Base-by-base conservation (phyloP, 2,888 invertebrate species). In the Drosophila nigritarsus region DNA sequence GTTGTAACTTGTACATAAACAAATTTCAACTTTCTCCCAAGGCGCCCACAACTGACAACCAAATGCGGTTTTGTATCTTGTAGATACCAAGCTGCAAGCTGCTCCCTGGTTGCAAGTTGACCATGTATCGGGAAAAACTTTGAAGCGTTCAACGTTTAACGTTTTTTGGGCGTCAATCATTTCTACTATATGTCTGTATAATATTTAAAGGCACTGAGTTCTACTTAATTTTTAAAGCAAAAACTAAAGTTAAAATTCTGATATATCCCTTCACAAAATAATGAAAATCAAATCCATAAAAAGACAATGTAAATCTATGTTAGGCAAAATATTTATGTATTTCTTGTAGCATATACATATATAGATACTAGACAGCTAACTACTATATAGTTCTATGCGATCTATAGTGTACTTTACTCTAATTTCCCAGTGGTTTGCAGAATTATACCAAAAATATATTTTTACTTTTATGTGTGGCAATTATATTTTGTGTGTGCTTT, bases 161-260 rank as follows among this genome's bases (percentile, higher is more conserved):
- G 58, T 63, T 50, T 40, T 61, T 42, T 48, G 63, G 55, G 65
- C 56, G 69, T 65, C 72, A 69, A 34, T 34, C 20, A 78, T 73
- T 78, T 71, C 56, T 54, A 63, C 58, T 61, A 68, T 73, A 73
- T 82, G 75, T 80, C 75, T 89, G 82, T 86, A 83, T 73, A 87
- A 82, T 83, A 83, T 75, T 84, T 73, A 91, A 92, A 87, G 92
- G 92, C 92, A 92, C 92, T 92, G 91, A 91, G 91, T 89, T 86
- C 90, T 92, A 92, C 92, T 92, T 92, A 92, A 92, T 90, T 91
- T 89, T 84, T 83, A 75, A 75, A 55, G 42, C 58, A 51, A 77
- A 75, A 56, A 30, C 48, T 67, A 74, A 78, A 61, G 36, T 60
- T 51, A 63, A 51, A 61, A 50, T 73, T 72, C 67, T 62, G 56